Evolutionary conservation across 2,113 vertebrate genomes (phyloP).

Genomic region (Coturnix japonica): DNA sequence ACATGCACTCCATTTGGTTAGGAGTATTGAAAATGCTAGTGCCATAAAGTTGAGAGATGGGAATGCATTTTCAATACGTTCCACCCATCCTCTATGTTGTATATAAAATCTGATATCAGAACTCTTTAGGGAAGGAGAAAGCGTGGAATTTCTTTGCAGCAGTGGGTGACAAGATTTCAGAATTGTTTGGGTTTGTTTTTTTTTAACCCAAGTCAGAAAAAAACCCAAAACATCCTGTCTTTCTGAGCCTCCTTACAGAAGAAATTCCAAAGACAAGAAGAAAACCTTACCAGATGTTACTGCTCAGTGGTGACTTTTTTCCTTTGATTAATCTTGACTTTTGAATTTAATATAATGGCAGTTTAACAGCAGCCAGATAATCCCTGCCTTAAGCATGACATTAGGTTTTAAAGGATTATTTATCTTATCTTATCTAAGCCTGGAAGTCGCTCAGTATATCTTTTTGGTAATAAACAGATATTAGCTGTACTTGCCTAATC

Average conservation of each 20-base stretch:
- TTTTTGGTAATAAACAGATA: constrained; percentile 40
- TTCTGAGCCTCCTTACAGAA: background rate
- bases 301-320: background rate
- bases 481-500: constrained; percentile 19
- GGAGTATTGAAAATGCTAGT: background rate
- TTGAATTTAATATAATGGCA: background rate
- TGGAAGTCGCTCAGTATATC: background rate
- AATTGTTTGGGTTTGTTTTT: background rate
- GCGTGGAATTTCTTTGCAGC: background rate
- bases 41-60: background rate
- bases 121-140: constrained; percentile 5
- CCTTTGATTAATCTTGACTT: constrained; percentile 14
- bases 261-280: background rate
- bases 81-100: background rate
- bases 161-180: constrained; percentile 16
- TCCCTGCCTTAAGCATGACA: constrained; percentile 1
- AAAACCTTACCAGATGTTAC: background rate
- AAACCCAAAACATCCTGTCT: background rate
- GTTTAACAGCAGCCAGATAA: constrained; percentile 18
- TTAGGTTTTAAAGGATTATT: constrained; percentile 28
- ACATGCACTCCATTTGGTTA: background rate
- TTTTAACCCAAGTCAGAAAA: background rate
- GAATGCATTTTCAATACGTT: background rate
- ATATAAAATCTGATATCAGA: constrained; percentile 13
- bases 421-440: constrained; percentile 9